phyloP scores from a whole-genome alignment of 2,888 invertebrate genomes.

The Myopa tessellatipennis region DNA sequence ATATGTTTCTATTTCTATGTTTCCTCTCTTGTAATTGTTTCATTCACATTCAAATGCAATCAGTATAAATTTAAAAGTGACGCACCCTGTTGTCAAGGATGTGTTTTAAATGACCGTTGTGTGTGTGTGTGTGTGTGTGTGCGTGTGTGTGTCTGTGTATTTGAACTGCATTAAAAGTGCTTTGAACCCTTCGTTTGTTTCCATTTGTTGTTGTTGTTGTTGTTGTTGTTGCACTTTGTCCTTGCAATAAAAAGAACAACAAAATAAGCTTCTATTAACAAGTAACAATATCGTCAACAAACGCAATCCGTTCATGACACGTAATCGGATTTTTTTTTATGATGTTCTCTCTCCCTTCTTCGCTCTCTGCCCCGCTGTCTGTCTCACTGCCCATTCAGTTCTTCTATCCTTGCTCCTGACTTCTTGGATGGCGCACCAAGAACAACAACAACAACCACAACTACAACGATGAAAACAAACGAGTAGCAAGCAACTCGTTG shows the following conservation, averaged over 20 bases:
- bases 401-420: neutral
- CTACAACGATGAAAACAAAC: too few relatives aligned
- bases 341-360: neutral
- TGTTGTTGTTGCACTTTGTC: too few relatives aligned
- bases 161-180: conserved; percentile 19
- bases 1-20: too few relatives aligned
- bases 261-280: too few relatives aligned
- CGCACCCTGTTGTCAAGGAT: neutral
- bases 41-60: neutral
- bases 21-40: neutral
- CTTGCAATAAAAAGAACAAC: too few relatives aligned
- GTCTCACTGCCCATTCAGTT: neutral
- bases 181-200: conserved; percentile 16
- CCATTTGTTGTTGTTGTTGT: too few relatives aligned
- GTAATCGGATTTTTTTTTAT: conserved; percentile 32
- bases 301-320: conserved; percentile 28
- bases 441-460: neutral
- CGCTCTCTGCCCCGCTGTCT: neutral
- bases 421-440: neutral
- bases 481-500: neutral
- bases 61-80: neutral
- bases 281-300: too few relatives aligned
- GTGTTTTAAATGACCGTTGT: too few relatives aligned
- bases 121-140: too few relatives aligned
- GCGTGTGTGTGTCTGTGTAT: too few relatives aligned